Percentiles rank a stretch among this genome's conserved stretches.
These are phyloP conservation scores for Mesochorus sp. DNA, from an alignment of 2,888 invertebrate genomes.

Conservation along the genomic window DNA sequence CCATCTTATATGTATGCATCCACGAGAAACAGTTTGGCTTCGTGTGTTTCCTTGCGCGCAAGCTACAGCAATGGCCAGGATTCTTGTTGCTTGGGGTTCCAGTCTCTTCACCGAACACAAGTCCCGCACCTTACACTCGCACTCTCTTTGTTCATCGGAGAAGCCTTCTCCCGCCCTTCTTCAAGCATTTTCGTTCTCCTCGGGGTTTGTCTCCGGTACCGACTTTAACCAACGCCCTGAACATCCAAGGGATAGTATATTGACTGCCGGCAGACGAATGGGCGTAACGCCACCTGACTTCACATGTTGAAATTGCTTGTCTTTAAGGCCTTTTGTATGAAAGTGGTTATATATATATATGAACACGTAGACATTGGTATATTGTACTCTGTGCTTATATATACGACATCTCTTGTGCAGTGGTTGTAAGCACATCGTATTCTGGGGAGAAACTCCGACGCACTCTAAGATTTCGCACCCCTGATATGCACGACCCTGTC, in stretches of 20 bases:
- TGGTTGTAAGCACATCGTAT: slow-evolving; percentile 42
- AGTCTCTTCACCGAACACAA: slow-evolving; percentile 50
- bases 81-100: slow-evolving; percentile 55
- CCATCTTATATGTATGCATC: slow-evolving; percentile 81
- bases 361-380: slow-evolving; percentile 10
- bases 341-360: background rate
- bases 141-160: slow-evolving; percentile 78
- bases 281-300: slow-evolving; percentile 10
- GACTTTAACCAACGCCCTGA: slow-evolving; percentile 41
- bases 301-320: background rate
- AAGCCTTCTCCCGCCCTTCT: slow-evolving; percentile 36
- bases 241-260: slow-evolving; percentile 46
- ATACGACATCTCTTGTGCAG: slow-evolving; percentile 69
- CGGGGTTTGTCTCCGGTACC: slow-evolving; percentile 50
- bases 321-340: slow-evolving; percentile 4
- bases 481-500: slow-evolving; percentile 73
- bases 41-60: slow-evolving; percentile 21
- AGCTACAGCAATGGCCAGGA: slow-evolving; percentile 47
- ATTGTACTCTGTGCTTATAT: slow-evolving; percentile 38
- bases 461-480: slow-evolving; percentile 79
- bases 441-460: slow-evolving; percentile 41
- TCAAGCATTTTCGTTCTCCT: slow-evolving; percentile 61
- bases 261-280: background rate
- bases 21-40: slow-evolving; percentile 68
- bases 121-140: slow-evolving; percentile 79